Conservation (phyloP, 92 coral and sea anemone species). For the Porites rus region DNA sequence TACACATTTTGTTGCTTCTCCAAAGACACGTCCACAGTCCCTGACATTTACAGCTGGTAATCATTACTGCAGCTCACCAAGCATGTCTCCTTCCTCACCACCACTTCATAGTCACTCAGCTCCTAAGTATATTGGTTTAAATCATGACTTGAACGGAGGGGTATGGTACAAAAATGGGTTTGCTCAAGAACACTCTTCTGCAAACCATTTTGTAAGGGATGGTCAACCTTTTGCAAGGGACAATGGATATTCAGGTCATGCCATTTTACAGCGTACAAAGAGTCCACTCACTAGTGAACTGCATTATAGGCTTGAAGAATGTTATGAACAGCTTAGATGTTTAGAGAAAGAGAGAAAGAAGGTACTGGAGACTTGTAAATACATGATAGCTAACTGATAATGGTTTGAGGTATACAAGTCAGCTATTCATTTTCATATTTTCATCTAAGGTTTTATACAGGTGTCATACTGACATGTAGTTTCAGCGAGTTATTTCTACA, state of each 20-base stretch:
- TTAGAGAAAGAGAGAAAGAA: slow-evolving; percentile 93
- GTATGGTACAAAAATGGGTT: slow-evolving; percentile 48
- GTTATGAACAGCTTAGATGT: slow-evolving; percentile 93
- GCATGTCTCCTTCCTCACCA: slow-evolving; percentile 94
- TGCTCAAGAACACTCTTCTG: slow-evolving; percentile 65
- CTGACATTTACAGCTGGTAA: slow-evolving; percentile 69
- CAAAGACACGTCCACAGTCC: slow-evolving; percentile 71
- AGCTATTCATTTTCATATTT: not conserved
- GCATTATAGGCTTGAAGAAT: slow-evolving; percentile 89
- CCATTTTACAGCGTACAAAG: slow-evolving; percentile 64
- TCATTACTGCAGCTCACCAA: slow-evolving; percentile 87
- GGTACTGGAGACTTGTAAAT: slow-evolving; percentile 49
- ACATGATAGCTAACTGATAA: not conserved
- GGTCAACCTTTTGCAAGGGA: slow-evolving; percentile 46
- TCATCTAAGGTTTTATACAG: too few species aligned
- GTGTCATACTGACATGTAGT: too few species aligned
- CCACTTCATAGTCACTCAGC: slow-evolving; percentile 73
- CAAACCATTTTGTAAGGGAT: slow-evolving; percentile 65
- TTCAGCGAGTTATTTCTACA: not conserved
- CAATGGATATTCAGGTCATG: slow-evolving; percentile 73
- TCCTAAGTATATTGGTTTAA: slow-evolving; percentile 52
- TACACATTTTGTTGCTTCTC: slow-evolving; percentile 57
- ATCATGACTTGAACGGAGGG: slow-evolving; percentile 53
- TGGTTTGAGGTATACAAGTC: not conserved
- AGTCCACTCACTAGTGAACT: slow-evolving; percentile 91